Conservation (phyloP, 2,888 invertebrate genomes). For the Drosophila dives region DNA sequence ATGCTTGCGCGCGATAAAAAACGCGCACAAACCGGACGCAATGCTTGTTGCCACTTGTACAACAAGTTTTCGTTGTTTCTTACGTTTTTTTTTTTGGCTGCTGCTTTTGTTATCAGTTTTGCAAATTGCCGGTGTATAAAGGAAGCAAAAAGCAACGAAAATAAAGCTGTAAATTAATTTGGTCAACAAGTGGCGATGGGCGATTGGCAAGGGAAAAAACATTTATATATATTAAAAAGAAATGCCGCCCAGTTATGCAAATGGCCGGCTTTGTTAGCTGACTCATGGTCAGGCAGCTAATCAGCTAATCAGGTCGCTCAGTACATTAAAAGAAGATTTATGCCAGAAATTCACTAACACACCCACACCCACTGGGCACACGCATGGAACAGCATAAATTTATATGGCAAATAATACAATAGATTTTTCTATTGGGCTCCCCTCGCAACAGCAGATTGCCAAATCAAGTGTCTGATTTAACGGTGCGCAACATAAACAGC, state of each 20-base stretch:
- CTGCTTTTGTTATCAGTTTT: constrained; percentile 53
- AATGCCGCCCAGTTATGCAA: constrained; percentile 62
- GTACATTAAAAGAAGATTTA: constrained; percentile 76
- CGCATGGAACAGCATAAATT: constrained; percentile 47
- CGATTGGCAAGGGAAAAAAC: constrained; percentile 6
- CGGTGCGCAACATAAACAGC: constrained; percentile 78
- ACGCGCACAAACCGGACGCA: constrained; percentile 51
- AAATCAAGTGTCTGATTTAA: constrained; percentile 79
- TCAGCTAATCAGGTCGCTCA: constrained; percentile 73
- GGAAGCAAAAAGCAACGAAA: constrained; percentile 39
- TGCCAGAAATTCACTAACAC: constrained; percentile 45
- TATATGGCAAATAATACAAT: constrained; percentile 79
- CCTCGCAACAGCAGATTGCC: constrained; percentile 63
- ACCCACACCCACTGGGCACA: constrained; percentile 28
- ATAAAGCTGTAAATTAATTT: constrained; percentile 73
- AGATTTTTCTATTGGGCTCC: constrained; percentile 46
- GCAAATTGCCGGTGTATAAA: constrained; percentile 49
- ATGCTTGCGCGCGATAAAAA: constrained; percentile 57
- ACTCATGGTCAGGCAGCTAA: constrained; percentile 51
- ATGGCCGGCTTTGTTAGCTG: constrained; percentile 45
- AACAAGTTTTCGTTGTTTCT: constrained; percentile 34
- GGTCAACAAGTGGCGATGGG: constrained; percentile 30
- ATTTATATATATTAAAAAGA: neutral
- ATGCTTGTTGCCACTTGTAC: constrained; percentile 30
- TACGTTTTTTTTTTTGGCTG: constrained; percentile 20